Evolutionary conservation across 1,140 invertebrate species (phyloP).

Genomic region (Uloborus diversus): DNA sequence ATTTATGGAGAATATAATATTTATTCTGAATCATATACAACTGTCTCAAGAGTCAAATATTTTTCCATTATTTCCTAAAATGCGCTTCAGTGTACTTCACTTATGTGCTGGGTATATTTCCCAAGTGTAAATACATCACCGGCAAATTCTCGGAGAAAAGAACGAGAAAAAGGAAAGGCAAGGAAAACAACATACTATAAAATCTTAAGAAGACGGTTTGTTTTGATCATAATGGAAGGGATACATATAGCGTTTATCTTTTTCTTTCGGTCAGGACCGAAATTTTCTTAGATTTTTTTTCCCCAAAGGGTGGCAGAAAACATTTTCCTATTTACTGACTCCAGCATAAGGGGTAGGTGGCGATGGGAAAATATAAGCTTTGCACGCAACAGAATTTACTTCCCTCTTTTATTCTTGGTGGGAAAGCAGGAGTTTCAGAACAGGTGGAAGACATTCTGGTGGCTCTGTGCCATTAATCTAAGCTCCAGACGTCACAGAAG

Average conservation of each 20-base stretch:
- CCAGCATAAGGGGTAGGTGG: slow-evolving; percentile 34
- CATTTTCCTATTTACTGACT: slow-evolving; percentile 51
- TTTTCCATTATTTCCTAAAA: slow-evolving; percentile 38
- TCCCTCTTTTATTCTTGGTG: slow-evolving; percentile 22
- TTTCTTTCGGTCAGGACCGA: background rate
- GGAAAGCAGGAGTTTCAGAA: slow-evolving; percentile 30
- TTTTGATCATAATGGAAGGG: slow-evolving; percentile 20
- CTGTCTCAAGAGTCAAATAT: slow-evolving; percentile 29
- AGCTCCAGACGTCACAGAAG: background rate
- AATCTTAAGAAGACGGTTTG: slow-evolving; percentile 52
- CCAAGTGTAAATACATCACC: slow-evolving; percentile 46
- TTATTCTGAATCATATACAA: slow-evolving; percentile 24
- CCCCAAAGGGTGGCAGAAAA: slow-evolving; percentile 30
- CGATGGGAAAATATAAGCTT: slow-evolving; percentile 42
- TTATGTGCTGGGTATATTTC: background rate
- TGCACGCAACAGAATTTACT: slow-evolving; percentile 47
- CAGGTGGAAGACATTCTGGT: slow-evolving; percentile 46
- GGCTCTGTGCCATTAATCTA: slow-evolving; percentile 40
- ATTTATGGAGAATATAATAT: slow-evolving; percentile 35
- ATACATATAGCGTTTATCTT: background rate
- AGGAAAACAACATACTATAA: slow-evolving; percentile 43
- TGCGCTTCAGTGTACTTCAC: background rate
- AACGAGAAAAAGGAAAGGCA: slow-evolving; percentile 12
- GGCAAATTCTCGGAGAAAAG: slow-evolving; percentile 5
- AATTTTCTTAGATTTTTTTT: slow-evolving; percentile 14